These are phyloP conservation scores for Diorhabda carinulata DNA, from an alignment of 1,140 invertebrate genomes.

Conservation along the genomic window DNA sequence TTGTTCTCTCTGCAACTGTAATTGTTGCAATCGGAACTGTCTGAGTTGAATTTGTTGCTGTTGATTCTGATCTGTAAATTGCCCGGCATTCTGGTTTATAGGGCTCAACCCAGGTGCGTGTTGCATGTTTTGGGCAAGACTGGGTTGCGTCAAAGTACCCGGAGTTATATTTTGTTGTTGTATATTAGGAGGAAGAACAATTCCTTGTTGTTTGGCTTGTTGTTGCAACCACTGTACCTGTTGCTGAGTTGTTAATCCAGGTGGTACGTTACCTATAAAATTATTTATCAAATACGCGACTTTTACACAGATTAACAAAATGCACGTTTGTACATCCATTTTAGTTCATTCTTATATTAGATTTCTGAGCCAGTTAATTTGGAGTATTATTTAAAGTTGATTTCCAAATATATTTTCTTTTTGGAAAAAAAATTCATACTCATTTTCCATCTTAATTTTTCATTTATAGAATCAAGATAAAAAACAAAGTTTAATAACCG, in stretches of 20 bases:
- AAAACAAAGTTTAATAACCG: too few species aligned
- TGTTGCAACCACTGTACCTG: conserved; percentile 66
- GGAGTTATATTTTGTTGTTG: conserved; percentile 40
- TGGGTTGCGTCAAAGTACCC: conserved; percentile 26
- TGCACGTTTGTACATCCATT: too few species aligned
- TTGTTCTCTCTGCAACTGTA: conserved; percentile 56
- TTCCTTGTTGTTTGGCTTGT: conserved; percentile 54
- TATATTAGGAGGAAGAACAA: conserved; percentile 46
- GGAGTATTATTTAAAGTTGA: too few species aligned
- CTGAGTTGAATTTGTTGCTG: conserved; percentile 53
- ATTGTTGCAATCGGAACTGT: conserved; percentile 54
- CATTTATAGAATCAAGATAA: too few species aligned
- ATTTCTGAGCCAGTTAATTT: too few species aligned
- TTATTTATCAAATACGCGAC: too few species aligned
- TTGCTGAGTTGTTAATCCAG: conserved; percentile 60
- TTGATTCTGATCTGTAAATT: conserved; percentile 26
- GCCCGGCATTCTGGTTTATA: conserved; percentile 41
- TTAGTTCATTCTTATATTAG: too few species aligned
- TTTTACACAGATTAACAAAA: too few species aligned
- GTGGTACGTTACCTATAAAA: conserved; percentile 48
- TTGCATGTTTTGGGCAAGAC: conserved; percentile 22
- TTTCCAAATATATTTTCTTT: too few species aligned
- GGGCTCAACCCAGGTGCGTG: conserved; percentile 51
- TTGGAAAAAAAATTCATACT: too few species aligned
- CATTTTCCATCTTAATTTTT: too few species aligned